A percentile compares a stretch with the other conserved stretches of the same genome.
These are phyloP conservation scores for Hoplostethus atlanticus DNA, from an alignment of 2,797 vertebrate genomes.

Conservation along the genomic window DNA sequence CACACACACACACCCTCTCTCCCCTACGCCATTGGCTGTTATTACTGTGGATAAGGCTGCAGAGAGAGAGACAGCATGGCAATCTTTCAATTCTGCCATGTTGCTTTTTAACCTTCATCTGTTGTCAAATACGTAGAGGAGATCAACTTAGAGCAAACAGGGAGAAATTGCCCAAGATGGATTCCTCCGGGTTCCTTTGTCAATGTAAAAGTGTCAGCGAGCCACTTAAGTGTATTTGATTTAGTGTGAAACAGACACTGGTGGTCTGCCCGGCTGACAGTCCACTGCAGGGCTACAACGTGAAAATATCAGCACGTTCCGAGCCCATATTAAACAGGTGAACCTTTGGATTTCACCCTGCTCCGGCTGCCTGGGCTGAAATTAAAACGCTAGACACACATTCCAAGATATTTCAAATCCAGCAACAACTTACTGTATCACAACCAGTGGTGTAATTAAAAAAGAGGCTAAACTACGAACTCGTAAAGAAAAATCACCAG, in stretches of 20 bases:
- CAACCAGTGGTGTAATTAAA: too few species aligned
- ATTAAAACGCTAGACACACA: neutral
- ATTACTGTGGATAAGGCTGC: conserved; percentile 46
- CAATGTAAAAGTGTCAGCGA: conserved; percentile 49
- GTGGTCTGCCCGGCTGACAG: conserved; percentile 23
- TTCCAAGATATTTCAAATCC: too few species aligned
- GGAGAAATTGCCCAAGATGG: conserved; percentile 14
- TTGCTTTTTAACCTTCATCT: conserved; percentile 66
- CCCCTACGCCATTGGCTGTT: conserved; percentile 21
- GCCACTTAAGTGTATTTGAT: conserved; percentile 50
- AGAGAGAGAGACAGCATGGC: conserved; percentile 33
- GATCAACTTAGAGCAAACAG: conserved; percentile 19
- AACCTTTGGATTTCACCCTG: conserved; percentile 2
- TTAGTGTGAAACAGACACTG: conserved; percentile 31
- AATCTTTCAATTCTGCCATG: conserved; percentile 59
- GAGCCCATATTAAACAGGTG: conserved; percentile 26
- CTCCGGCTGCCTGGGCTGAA: neutral
- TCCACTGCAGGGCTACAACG: conserved; percentile 27
- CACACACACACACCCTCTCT: neutral
- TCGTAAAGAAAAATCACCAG: too few species aligned
- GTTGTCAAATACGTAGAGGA: conserved; percentile 50
- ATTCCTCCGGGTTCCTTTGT: conserved; percentile 39
- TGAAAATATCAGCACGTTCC: conserved; percentile 24
- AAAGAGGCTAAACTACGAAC: too few species aligned
- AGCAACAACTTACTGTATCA: too few species aligned